Evolutionary conservation across 1,140 invertebrate genomes (phyloP), one percentile per base, ranked within the genome.

Genomic region (Aphidius gifuensis): DNA sequence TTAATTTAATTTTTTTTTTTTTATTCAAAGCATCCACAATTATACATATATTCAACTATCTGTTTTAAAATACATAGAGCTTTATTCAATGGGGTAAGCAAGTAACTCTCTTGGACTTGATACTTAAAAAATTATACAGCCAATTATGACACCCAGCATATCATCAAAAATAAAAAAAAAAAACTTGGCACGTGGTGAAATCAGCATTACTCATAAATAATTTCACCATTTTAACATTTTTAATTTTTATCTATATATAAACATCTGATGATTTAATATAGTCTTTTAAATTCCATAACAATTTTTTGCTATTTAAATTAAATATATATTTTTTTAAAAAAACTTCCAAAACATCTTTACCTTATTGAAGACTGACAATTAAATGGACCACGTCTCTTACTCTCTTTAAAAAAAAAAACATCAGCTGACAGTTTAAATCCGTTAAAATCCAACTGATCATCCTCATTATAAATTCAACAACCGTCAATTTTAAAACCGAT

Each of bases 141-240:
- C 73, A 74, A 74, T 76, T 74, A 74, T 71, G 62, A 63, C 54
- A 68, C 64, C 66, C 67, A 64, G 38, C 11, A 4, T 8, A 8
- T 45, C 16, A 5, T n/a, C 44, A 46, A 32, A 32, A 32, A 32
- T 32, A 32, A 32, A 32, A 32, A 32, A 23, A 23, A 32, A 32
- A 32, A 32, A 32, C 23, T 11, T 45, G 32, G 44, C 56, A 58
- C 44, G 45, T 58, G 56, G 56, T 58, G 43, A 48, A 58, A 57
- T 46, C 44, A 39, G 11, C 48, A 49, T n/a, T n/a, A 58, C 21
- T 53, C 50, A 38, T 40, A 53, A 53, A 9, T 53, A 53, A 32
- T 32, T 32, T 32, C 23, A 32, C 23, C 23, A 32, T 32, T 32
- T 32, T 32, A 32, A 32, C 23, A 32, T 32, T 32, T 32, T 32